Evolutionary conservation across 2,797 vertebrate species (phyloP).

Genomic region (Menidia menidia): DNA sequence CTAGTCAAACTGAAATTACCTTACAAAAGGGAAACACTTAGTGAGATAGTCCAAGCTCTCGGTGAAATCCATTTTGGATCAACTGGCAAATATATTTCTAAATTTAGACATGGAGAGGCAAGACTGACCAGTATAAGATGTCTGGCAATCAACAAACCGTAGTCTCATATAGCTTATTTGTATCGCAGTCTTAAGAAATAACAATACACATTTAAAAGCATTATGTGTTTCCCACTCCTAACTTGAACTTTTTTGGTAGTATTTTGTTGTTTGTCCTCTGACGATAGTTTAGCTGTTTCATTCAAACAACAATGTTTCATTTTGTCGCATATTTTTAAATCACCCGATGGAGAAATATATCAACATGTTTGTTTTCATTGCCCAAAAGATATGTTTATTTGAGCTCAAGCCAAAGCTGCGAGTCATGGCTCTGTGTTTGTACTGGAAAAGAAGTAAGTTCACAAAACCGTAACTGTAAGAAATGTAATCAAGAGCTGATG

Average conservation of each 20-base stretch:
- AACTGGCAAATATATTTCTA: slow-evolving; percentile 15
- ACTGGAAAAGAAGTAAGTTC: not conserved
- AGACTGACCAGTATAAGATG: not conserved
- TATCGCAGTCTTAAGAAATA: not conserved
- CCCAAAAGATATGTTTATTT: too few species aligned
- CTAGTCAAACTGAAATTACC: not conserved
- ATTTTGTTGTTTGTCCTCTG: not conserved
- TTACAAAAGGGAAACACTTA: not conserved
- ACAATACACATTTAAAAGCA: not conserved
- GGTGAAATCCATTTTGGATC: slow-evolving; percentile 17
- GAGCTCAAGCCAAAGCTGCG: too few species aligned
- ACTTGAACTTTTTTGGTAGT: not conserved
- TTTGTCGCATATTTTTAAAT: too few species aligned
- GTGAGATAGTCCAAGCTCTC: not conserved
- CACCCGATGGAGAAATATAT: too few species aligned
- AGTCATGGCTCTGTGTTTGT: too few species aligned
- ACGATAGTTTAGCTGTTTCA: not conserved
- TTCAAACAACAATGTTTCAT: too few species aligned
- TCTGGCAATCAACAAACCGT: not conserved
- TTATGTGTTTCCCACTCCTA: not conserved
- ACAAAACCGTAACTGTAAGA: not conserved
- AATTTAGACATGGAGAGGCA: slow-evolving; percentile 17
- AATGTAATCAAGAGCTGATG: too few species aligned
- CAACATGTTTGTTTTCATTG: too few species aligned
- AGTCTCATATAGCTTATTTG: not conserved